Base-by-base conservation (phyloP, 1,140 invertebrate genomes). In the Papilio dardanus region DNA sequence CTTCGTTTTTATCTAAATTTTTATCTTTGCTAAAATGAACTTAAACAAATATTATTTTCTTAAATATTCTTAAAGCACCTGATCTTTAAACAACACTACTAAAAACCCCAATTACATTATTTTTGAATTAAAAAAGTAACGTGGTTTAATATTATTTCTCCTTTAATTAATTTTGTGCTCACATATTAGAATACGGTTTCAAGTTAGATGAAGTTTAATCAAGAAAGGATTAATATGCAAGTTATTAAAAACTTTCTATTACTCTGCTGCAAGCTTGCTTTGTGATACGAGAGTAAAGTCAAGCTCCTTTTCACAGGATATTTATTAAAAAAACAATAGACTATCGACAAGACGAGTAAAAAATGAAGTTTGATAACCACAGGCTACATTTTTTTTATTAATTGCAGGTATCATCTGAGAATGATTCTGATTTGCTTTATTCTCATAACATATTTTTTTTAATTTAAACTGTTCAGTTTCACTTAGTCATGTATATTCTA, bases 161-260 rank as follows among this genome's bases (percentile, higher is more conserved):
- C 0, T n/a, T 42, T 16, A 42, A 42, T 62, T 62, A 62, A 28
- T 30, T 62, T 62, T 28, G 24, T 62, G 12, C 54, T 28, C 3
- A 14, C 14, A 62, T 16, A 62, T 28, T 30, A 28, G 54, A 62
- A 54, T 12, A 14, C 2, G 10, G 4, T 28, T 30, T 30, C 24
- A 28, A 16, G 24, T 3, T 14, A 62, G 2, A 30, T 30, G 21
- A 30, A 30, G 2, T 14, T 62, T 30, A 62, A 62, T 30, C 3
- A 62, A 62, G 12, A 62, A 58, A 28, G 50, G 50, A 12, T 62
- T 62, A 16, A 62, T 62, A 28, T 62, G 54, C 54, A 30, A 62
- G 54, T 62, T 62, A 62, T 62, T 62, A 62, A 62, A 62, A 62
- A 62, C 54, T 24, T 3, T 30, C 10, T 28, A 28, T 28, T 62